A percentile compares a stretch with the other conserved stretches of the same genome.
Evolutionary conservation across 2,888 invertebrate species (phyloP).

Genomic region (Thera obeliscata): DNA sequence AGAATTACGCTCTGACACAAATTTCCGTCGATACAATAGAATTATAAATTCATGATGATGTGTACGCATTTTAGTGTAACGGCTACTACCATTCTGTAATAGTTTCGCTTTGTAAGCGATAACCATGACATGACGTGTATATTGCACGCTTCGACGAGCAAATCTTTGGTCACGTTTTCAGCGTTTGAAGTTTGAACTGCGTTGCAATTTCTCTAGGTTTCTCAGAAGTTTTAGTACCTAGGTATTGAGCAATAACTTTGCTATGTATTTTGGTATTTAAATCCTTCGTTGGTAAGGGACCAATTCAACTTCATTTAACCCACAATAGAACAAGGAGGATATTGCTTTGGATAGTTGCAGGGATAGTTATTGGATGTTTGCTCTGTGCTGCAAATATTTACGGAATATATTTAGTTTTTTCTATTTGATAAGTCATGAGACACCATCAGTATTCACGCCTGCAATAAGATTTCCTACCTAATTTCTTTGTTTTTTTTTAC

Average conservation of each 20-base stretch:
- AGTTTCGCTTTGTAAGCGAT: constrained; percentile 25
- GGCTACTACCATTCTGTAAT: constrained; percentile 4
- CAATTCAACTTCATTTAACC: constrained; percentile 42
- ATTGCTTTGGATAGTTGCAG: not conserved
- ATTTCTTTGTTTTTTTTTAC: no score
- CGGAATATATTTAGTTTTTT: not conserved
- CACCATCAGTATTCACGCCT: no score
- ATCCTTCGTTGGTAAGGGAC: constrained; percentile 59
- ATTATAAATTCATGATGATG: not conserved
- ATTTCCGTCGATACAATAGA: not conserved
- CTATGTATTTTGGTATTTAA: constrained; percentile 1
- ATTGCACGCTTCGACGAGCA: constrained; percentile 25
- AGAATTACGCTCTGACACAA: not conserved
- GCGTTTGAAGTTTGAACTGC: constrained; percentile 3
- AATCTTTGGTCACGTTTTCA: constrained; percentile 27
- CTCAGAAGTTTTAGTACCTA: constrained; percentile 9
- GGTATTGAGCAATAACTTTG: constrained; percentile 20
- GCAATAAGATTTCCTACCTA: no score
- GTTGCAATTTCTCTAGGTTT: constrained; percentile 28
- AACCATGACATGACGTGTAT: constrained; percentile 24
- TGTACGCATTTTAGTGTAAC: constrained; percentile 12
- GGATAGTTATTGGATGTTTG: not conserved
- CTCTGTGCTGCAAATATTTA: not conserved
- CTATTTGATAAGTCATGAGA: no score
- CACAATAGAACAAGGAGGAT: not conserved